A percentile compares a stretch with the other conserved stretches of the same genome.
Evolutionary conservation across 2,797 vertebrate genomes (phyloP).

Genomic region (Danio choprae): DNA sequence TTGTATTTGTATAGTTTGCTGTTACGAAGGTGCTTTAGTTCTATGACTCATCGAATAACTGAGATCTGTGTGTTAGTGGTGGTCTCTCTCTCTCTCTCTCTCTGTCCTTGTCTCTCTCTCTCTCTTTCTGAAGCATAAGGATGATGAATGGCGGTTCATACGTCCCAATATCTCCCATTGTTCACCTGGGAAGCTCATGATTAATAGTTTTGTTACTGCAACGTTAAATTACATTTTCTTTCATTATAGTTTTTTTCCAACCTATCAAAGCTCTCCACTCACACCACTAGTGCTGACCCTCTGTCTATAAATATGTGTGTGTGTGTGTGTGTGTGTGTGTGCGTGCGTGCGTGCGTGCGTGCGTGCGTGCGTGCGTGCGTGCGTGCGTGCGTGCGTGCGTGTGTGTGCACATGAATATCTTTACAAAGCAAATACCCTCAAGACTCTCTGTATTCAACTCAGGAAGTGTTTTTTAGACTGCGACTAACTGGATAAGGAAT

Average conservation of each 20-base stretch:
- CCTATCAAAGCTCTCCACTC: conserved; percentile 57
- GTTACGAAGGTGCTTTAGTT: conserved; percentile 1
- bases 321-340: conserved; percentile 45
- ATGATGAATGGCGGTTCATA: conserved; percentile 79
- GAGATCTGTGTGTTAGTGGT: conserved; percentile 8
- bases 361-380: conserved; percentile 38
- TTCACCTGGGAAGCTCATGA: conserved; percentile 79
- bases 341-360: conserved; percentile 47
- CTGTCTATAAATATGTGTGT: conserved; percentile 31
- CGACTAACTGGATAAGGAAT: not conserved
- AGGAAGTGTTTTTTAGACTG: not conserved
- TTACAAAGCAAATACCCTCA: conserved; percentile 37
- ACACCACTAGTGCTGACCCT: conserved; percentile 29
- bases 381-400: conserved; percentile 39
- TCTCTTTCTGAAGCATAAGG: conserved; percentile 66
- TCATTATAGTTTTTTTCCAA: conserved; percentile 67
- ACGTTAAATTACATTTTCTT: conserved; percentile 82
- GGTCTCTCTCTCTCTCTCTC: not conserved
- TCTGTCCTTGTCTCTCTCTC: conserved; percentile 17
- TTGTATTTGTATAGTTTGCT: conserved; percentile 7
- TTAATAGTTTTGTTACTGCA: conserved; percentile 82
- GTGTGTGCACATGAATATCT: conserved; percentile 41
- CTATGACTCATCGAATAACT: not conserved
- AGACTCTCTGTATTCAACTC: conserved; percentile 41
- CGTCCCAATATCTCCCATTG: conserved; percentile 69